phyloP scores from a whole-genome alignment of 2,888 invertebrate genomes.

The Chymomyza fuscimana region DNA sequence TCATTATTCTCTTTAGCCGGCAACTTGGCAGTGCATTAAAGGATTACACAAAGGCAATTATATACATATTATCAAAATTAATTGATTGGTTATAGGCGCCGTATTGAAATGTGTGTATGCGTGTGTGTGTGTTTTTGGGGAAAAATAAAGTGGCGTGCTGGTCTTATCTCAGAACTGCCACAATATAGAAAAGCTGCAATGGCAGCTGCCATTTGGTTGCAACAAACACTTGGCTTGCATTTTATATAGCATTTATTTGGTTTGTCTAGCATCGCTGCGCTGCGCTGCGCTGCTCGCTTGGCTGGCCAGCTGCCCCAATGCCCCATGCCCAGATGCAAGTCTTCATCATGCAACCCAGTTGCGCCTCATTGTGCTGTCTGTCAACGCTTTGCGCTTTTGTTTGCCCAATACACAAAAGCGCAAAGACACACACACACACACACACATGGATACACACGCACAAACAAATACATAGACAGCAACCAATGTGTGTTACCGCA shows the following conservation, averaged over 20 bases:
- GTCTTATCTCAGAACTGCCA: background rate
- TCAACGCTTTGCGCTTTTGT: conserved; percentile 69
- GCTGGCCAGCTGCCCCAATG: background rate
- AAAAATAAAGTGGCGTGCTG: background rate
- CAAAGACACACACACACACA: conserved; percentile 25
- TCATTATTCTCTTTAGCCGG: background rate
- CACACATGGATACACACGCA: conserved; percentile 2
- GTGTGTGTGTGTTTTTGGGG: background rate
- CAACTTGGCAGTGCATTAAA: background rate
- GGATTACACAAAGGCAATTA: background rate
- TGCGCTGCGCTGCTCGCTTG: background rate
- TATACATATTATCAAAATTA: background rate
- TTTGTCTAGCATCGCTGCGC: conserved; percentile 29
- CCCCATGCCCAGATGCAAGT: background rate
- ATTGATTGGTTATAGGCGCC: background rate
- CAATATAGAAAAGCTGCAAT: background rate
- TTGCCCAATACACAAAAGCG: conserved; percentile 67
- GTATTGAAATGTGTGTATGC: background rate
- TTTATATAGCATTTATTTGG: conserved; percentile 57
- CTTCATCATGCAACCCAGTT: background rate
- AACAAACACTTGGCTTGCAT: conserved; percentile 32
- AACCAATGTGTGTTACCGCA: background rate
- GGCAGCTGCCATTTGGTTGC: conserved; percentile 1
- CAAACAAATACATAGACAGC: background rate
- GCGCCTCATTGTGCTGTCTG: conserved; percentile 37